Evolutionary conservation across 2,113 vertebrate genomes (phyloP), one percentile per base, ranked within the genome.

Genomic region (Lichenostomus cassidix): DNA sequence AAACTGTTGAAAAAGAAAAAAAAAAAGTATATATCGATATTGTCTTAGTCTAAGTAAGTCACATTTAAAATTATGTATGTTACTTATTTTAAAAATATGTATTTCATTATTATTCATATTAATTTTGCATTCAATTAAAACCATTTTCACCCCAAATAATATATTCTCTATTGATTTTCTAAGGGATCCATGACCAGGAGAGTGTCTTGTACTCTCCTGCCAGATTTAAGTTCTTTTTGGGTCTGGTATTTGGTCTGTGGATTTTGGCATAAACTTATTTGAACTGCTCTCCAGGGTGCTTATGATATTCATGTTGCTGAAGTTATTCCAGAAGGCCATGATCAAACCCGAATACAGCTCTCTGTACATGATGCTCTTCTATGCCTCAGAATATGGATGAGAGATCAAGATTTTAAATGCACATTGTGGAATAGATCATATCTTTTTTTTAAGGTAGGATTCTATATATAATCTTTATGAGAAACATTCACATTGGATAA

Each of bases 361-460:
- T 47, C 12, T 20, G 3, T 44, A 24, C 25, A 58, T 58, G 37
- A 24, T 0, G 0, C 4, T 15, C 1, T 83, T 39, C 27, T 81
- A 10, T 46, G 29, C 11, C 39, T 80, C 73, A 55, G 39, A 74
- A 92, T 59, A 86, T 20, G 15, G 23, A 64, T 74, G 28, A 75
- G 17, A 89, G 12, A 71, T n/a, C 46, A 83, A 65, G 31, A 84
- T 58, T 89, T 60, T 35, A 82, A 76, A 91, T 69, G 14, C n/a
- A 31, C 7, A 3, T 29, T 64, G n/a, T 78, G 22, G 24, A 67
- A 78, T 4, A 84, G 60, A 39, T 64, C 2, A 41, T n/a, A 68
- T 53, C 0, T 56, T 44, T 33, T 44, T 68, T 52, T 18, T 24
- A 50, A 46, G 5, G 7, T 49, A 58, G 12, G 12, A 55, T 52